These are phyloP conservation scores for Sinocyclocheilus anophthalmus DNA, from an alignment of 2,113 vertebrate genomes.

Conservation along the genomic window DNA sequence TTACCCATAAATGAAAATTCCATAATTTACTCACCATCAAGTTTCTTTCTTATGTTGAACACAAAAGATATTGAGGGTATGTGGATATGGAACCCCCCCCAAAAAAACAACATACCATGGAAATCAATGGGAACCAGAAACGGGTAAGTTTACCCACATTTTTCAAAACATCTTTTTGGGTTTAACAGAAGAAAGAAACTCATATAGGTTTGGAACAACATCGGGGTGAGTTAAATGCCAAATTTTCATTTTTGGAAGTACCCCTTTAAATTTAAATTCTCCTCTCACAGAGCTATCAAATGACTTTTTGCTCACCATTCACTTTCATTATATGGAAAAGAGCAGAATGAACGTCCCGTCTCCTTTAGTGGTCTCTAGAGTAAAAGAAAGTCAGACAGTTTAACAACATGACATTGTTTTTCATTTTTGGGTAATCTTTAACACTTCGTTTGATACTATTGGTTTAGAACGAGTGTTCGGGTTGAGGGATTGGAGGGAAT, in stretches of 20 bases:
- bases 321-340: background rate
- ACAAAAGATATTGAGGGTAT: background rate
- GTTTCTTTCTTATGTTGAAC: background rate
- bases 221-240: too few relatives aligned
- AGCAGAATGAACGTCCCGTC: background rate
- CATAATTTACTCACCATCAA: background rate
- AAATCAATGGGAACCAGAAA: background rate
- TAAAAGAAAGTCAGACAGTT: background rate
- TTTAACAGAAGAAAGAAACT: too few relatives aligned
- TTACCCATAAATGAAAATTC: too few relatives aligned
- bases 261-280: background rate
- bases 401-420: background rate
- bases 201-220: too few relatives aligned
- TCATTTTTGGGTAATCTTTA: slow-evolving; percentile 56
- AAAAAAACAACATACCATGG: background rate
- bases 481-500: slow-evolving; percentile 59
- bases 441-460: slow-evolving; percentile 67
- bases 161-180: background rate
- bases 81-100: too few relatives aligned
- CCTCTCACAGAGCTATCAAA: background rate
- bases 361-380: background rate
- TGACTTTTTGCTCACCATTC: background rate
- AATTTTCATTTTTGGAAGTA: too few relatives aligned
- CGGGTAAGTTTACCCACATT: background rate
- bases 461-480: slow-evolving; percentile 59